Conservation (phyloP, 2,113 vertebrate genomes). For the Cisticola juncidis region DNA sequence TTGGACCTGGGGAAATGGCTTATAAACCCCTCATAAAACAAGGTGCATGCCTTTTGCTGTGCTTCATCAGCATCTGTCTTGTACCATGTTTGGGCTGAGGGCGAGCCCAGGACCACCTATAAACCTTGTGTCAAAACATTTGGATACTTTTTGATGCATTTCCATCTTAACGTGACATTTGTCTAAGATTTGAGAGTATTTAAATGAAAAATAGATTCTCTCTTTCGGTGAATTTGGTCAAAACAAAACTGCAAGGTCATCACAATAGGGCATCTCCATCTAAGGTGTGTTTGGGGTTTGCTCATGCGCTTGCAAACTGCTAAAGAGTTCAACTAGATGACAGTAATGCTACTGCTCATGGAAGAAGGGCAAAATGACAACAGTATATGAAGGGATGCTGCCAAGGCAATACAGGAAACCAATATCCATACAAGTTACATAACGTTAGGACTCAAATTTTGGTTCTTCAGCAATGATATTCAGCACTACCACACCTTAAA, state of each 20-base stretch:
- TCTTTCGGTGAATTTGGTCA: neutral
- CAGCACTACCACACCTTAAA: neutral
- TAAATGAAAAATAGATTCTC: neutral
- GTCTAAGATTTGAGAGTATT: neutral
- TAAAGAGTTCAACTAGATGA: neutral
- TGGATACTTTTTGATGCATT: neutral
- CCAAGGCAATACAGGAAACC: neutral
- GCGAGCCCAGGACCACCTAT: accelerated
- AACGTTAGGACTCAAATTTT: constrained; percentile 36
- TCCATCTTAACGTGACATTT: neutral
- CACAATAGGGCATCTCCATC: neutral
- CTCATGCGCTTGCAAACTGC: neutral
- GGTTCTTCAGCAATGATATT: constrained; percentile 7
- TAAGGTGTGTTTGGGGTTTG: neutral
- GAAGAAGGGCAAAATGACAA: constrained; percentile 14
- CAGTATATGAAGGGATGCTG: neutral
- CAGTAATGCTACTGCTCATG: constrained; percentile 8
- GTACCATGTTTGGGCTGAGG: neutral
- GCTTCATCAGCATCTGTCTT: neutral
- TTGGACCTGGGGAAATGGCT: neutral
- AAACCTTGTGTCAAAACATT: neutral
- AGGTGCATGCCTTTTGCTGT: neutral
- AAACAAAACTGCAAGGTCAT: neutral
- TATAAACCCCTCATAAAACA: neutral
- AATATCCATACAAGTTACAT: constrained; percentile 25